Evolutionary conservation across 1,140 invertebrate species (phyloP).

Genomic region (Berghia stephanieae): DNA sequence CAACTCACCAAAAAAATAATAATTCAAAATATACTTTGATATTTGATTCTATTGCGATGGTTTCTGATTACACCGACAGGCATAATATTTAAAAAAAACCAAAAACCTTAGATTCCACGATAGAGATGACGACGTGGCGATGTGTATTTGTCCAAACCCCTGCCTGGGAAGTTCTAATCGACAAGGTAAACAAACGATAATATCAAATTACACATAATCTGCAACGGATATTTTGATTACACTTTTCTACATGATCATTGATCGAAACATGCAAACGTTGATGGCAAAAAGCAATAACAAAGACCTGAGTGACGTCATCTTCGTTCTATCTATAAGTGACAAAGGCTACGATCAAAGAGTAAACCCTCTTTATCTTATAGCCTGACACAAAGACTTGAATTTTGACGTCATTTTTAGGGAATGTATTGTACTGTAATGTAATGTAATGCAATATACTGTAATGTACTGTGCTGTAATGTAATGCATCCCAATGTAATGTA

Average conservation of each 20-base stretch:
- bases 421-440: background rate
- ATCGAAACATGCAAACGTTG: constrained; percentile 12
- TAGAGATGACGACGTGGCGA: no score
- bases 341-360: background rate
- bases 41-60: no score
- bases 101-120: no score
- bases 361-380: background rate
- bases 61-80: no score
- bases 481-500: background rate
- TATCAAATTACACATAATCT: no score
- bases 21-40: no score
- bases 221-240: no score
- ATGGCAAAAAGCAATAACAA: constrained; percentile 8
- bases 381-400: background rate
- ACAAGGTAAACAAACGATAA: no score
- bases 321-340: background rate
- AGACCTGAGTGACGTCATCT: background rate
- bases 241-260: constrained; percentile 25
- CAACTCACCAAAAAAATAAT: no score
- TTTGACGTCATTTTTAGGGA: background rate
- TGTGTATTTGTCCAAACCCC: no score
- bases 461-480: constrained; percentile 5
- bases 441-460: background rate
- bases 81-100: no score
- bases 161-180: no score